These are phyloP conservation scores for Scylla paramamosain DNA, from an alignment of 1,140 invertebrate species.

Conservation along the genomic window DNA sequence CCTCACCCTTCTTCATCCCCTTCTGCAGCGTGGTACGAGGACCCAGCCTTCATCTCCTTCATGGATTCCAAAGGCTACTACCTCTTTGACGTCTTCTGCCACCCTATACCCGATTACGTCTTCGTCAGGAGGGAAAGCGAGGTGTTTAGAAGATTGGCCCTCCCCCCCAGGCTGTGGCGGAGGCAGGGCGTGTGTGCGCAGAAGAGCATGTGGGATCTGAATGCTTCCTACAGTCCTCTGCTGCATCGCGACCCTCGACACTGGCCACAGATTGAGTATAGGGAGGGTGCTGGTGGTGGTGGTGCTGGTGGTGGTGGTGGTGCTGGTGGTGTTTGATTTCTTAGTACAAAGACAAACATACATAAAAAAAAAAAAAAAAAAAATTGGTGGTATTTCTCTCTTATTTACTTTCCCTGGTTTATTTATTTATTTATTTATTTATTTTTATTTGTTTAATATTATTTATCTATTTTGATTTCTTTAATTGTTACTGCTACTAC, in stretches of 20 bases:
- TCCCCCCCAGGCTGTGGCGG: conserved; percentile 58
- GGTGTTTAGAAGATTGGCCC: conserved; percentile 61
- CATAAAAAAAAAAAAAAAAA: too few species aligned
- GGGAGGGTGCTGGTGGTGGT: not conserved
- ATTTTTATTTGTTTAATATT: too few species aligned
- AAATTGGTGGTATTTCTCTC: too few species aligned
- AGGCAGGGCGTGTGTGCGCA: conserved; percentile 43
- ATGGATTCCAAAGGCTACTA: conserved; percentile 77
- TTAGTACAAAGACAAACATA: too few species aligned
- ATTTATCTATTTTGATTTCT: too few species aligned
- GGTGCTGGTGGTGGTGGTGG: not conserved
- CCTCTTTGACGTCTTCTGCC: conserved; percentile 73
- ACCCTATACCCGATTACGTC: conserved; percentile 71
- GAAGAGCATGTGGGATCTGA: not conserved
- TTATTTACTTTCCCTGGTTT: too few species aligned
- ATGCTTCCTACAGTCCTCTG: not conserved
- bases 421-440: too few species aligned
- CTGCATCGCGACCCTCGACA: conserved; percentile 39
- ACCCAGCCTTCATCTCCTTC: conserved; percentile 67
- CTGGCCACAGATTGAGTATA: conserved; percentile 55
- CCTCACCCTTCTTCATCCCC: too few species aligned
- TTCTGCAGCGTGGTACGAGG: conserved; percentile 41
- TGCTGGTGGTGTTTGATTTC: not conserved
- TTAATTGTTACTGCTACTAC: too few species aligned
- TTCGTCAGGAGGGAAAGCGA: conserved; percentile 70